phyloP scores from a whole-genome alignment of 2,797 vertebrate genomes.

The Luscinia luscinia region DNA sequence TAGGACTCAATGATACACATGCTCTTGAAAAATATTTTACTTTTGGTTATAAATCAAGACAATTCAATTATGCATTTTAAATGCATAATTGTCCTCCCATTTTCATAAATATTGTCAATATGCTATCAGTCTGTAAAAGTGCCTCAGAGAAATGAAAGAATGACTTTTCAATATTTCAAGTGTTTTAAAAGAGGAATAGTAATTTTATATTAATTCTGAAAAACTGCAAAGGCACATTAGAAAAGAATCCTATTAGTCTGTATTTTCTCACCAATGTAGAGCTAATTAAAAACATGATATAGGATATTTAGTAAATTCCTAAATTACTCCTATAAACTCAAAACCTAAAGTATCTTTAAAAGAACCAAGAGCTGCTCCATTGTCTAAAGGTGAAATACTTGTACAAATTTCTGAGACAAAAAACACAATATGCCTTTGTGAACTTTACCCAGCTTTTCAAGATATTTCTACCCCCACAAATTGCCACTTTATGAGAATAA shows the following conservation, averaged over 20 bases:
- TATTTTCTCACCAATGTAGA: neutral
- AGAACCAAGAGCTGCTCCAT: neutral
- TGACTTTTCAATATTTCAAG: constrained; percentile 14
- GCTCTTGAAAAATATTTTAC: constrained; percentile 44
- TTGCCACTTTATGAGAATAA: neutral
- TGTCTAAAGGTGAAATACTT: neutral
- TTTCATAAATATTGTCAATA: constrained; percentile 41
- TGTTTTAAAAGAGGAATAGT: neutral
- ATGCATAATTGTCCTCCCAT: constrained; percentile 15
- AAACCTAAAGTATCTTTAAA: neutral
- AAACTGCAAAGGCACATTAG: neutral
- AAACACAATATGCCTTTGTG: neutral
- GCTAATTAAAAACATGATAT: neutral
- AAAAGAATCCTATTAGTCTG: neutral
- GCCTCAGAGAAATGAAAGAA: neutral
- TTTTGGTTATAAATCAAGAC: constrained; percentile 17
- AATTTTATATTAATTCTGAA: constrained; percentile 3
- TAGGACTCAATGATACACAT: neutral
- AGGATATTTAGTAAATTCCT: neutral
- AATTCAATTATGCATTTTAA: constrained; percentile 43
- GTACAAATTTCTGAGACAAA: neutral
- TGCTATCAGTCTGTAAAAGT: constrained; percentile 34
- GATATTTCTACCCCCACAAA: neutral
- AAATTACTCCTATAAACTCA: neutral
- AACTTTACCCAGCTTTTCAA: neutral